A percentile compares a stretch with the other conserved stretches of the same genome.
phyloP scores from a whole-genome alignment of 2,888 invertebrate genomes.

The Archips xylosteana region DNA sequence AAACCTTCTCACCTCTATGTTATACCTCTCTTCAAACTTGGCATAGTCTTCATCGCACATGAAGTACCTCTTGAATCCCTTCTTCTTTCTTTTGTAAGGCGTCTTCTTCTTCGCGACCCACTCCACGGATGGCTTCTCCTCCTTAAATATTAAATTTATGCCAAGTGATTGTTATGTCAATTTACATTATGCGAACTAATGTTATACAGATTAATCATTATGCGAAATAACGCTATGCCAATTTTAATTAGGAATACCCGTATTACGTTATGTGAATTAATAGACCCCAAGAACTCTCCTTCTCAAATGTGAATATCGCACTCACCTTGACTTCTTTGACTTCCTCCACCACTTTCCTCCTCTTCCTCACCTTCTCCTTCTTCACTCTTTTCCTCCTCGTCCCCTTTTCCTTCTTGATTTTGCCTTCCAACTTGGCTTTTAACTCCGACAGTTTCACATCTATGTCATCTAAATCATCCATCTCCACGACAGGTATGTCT shows the following conservation, averaged over 20 bases:
- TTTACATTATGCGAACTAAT: too few relatives aligned
- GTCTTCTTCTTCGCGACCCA: conserved; percentile 31
- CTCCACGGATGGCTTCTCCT: conserved; percentile 31
- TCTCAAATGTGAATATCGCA: background rate
- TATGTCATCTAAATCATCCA: conserved; percentile 24
- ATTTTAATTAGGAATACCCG: too few relatives aligned
- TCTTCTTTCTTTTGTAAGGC: conserved; percentile 24
- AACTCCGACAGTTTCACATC: conserved; percentile 25
- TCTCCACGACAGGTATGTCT: conserved; percentile 22
- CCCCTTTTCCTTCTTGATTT: conserved; percentile 30
- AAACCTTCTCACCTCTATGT: conserved; percentile 23
- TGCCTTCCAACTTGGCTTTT: background rate
- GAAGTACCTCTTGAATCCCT: conserved; percentile 37
- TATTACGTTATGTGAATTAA: too few relatives aligned
- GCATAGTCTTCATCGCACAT: conserved; percentile 38
- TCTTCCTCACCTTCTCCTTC: conserved; percentile 23
- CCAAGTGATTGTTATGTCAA: too few relatives aligned
- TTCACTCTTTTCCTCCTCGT: conserved; percentile 20
- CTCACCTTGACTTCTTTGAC: conserved; percentile 2
- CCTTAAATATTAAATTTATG: background rate
- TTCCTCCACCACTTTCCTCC: background rate
- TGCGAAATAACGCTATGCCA: too few relatives aligned
- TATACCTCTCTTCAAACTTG: conserved; percentile 38
- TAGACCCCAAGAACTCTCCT: too few relatives aligned
- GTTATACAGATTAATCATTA: too few relatives aligned